Base-by-base conservation (phyloP, 2,888 invertebrate genomes). In the Drosophila macrothrix region DNA sequence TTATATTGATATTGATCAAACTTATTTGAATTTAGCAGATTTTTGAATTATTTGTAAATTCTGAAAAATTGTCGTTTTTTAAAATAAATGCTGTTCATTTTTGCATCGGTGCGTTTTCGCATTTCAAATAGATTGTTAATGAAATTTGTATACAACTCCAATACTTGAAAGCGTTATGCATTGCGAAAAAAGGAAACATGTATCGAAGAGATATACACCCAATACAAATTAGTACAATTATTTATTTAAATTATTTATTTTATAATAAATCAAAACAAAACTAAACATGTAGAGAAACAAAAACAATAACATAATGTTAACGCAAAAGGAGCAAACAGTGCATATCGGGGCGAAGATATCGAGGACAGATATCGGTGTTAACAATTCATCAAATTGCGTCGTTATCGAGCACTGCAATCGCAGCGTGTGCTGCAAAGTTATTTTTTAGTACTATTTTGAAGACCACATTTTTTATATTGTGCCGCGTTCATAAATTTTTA, bases 391-490 rank as follows among this genome's bases (percentile, higher is more conserved):
- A 25, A 54, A 35, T 16, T 55, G 16, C 25, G 28, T 37, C 6
- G 12, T 25, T 55, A 25, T 37, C 16, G 25, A 55, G 37, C 28
- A 55, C 19, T 4, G 35, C 1, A 22, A 29, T 29, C 28, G 19
- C 52, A 73, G 55, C 73, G 46, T 69, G 74, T 19, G 54, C 10
- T 28, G 0, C 5, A 0, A 22, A 52, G 28, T 55, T 67, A 63
- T 55, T 62, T 63, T 67, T 78, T 67, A 28, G 67, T 43, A 39
- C 22, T 16, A 59, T 22, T 28, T 41, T 62, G 43, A 12, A 37
- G 50, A 77, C 69, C 76, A 76, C 80, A 80, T 77, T 80, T 68
- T 49, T 49, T 43, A 19, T 46, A 54, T 60, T 41, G 56, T 35
- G 22, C 64, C 70, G 61, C 58, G 41, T 50, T 73, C 25, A 16